Evolutionary conservation across 1,140 invertebrate genomes (phyloP), one percentile per base, ranked within the genome.

Genomic region (Manduca sexta): DNA sequence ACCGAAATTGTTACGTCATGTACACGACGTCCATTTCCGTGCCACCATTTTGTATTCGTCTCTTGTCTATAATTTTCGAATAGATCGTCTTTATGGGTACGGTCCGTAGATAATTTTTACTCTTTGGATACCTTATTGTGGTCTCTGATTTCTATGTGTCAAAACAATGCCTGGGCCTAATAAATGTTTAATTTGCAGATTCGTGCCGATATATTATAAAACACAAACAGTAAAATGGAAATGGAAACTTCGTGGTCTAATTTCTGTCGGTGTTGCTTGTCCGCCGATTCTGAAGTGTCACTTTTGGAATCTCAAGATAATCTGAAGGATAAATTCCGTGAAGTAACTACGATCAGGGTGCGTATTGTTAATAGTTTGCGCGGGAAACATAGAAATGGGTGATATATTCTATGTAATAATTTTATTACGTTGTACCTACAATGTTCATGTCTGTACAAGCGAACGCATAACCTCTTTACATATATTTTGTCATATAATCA

Each of bases 71-170:
- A 80, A 84, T 61, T 79, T 76, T 75, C 52, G 63, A 77, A 80
- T 84, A 84, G 79, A 80, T 81, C 66, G 65, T 67, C 69, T 79
- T 82, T 83, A 81, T 84, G 76, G 84, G 55, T 64, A 74, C 74
- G 82, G 75, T 80, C 84, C 82, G 84, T 86, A 86, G 84, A 86
- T 86, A 85, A 85, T 81, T 84, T 71, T 83, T 80, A 72, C 77
- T 84, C 80, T 85, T 81, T 84, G 80, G 79, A 74, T 74, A 69
- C 59, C 53, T 65, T 62, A 68, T 68, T 80, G 69, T 79, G 63
- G 68, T 77, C 76, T 78, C 51, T 78, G 75, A 74, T 74, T 73
- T 53, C 60, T 60, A 57, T 57, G 54, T 74, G 78, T 85, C 79
- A 83, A 71, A 82, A 83, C 72, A 74, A 75, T 79, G 72, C 38